Conservation (phyloP, 2,888 invertebrate species). For the Drosophila austrosaltans region DNA sequence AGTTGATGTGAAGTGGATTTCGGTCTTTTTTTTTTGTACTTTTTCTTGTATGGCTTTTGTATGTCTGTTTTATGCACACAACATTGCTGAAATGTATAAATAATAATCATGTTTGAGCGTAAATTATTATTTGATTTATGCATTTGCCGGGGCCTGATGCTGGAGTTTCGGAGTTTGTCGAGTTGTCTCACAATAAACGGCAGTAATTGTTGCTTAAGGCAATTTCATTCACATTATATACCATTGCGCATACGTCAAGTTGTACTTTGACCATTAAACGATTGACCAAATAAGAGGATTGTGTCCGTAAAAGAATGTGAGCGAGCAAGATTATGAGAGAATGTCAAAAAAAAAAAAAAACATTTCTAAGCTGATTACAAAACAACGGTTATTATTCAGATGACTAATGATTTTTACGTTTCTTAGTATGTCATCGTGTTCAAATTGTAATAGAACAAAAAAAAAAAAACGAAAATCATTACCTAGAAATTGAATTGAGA, state of each 20-base stretch:
- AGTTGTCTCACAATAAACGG: slow-evolving; percentile 10
- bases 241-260: slow-evolving; percentile 39
- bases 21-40: slow-evolving; percentile 22
- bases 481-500: slow-evolving; percentile 4
- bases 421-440: not conserved
- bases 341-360: not conserved
- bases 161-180: slow-evolving; percentile 24
- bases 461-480: not conserved
- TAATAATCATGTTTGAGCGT: slow-evolving; percentile 59
- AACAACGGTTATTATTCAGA: slow-evolving; percentile 3
- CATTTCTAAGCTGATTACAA: not conserved
- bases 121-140: slow-evolving; percentile 61
- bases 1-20: slow-evolving; percentile 43
- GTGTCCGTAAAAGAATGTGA: not conserved
- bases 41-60: slow-evolving; percentile 11
- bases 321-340: not conserved
- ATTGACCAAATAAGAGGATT: slow-evolving; percentile 31
- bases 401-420: not conserved
- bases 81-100: slow-evolving; percentile 72
- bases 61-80: slow-evolving; percentile 64
- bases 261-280: slow-evolving; percentile 17
- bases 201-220: slow-evolving; percentile 11
- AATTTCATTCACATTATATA: slow-evolving; percentile 30
- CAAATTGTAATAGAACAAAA: not conserved
- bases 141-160: slow-evolving; percentile 39